Conservation (phyloP, 2,797 vertebrate species). For the Eulemur albifrons region DNA sequence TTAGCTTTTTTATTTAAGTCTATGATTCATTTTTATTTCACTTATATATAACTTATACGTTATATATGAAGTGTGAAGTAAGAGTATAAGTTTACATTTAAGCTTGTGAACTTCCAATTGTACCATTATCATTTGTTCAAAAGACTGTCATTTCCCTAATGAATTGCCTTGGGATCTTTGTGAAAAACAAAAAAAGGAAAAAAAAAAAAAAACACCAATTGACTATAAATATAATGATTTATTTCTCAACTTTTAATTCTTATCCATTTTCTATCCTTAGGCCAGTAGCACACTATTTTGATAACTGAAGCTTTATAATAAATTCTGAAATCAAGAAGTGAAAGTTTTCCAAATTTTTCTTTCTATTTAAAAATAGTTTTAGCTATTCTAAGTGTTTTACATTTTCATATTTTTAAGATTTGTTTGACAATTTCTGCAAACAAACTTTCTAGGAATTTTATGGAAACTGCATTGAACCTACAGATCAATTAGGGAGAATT, state of each 20-base stretch:
- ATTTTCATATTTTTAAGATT: background rate
- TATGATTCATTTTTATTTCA: background rate
- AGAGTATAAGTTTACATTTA: background rate
- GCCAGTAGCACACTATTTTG: background rate
- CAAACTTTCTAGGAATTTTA: background rate
- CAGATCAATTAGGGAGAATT: background rate
- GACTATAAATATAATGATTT: background rate
- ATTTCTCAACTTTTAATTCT: background rate
- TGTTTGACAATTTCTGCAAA: background rate
- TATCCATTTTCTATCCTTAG: background rate
- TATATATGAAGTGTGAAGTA: background rate
- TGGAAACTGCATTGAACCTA: background rate
- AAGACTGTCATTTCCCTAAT: background rate
- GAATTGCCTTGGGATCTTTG: background rate
- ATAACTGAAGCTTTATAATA: background rate
- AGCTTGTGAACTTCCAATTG: background rate
- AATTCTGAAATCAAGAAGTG: background rate
- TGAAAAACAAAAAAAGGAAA: background rate
- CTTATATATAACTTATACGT: background rate
- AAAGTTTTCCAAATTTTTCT: background rate
- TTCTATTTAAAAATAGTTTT: background rate
- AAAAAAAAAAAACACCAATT: background rate
- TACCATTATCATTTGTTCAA: background rate
- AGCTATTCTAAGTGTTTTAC: background rate
- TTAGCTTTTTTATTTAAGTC: background rate